phyloP scores from a whole-genome alignment of 1,140 invertebrate species.

The Panonychus citri region DNA sequence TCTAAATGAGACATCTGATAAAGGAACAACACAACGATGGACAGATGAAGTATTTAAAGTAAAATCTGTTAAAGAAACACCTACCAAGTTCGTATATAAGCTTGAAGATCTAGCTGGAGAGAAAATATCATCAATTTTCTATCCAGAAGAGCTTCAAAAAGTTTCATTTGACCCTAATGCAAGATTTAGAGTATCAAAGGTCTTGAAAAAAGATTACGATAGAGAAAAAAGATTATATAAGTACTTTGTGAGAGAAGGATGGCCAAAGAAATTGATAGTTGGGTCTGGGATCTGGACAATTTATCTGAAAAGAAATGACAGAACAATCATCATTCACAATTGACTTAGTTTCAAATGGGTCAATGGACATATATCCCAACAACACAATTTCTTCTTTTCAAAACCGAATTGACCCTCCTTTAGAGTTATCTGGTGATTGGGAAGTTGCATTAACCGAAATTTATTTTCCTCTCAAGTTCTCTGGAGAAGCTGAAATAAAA shows the following conservation, averaged over 20 bases:
- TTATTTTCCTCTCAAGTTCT: not conserved
- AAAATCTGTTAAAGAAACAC: not conserved
- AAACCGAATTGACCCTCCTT: not conserved
- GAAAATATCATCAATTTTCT: not conserved
- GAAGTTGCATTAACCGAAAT: not conserved
- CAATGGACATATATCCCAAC: not conserved
- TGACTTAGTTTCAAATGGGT: not conserved
- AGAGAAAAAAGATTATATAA: not conserved
- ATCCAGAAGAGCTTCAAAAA: not conserved
- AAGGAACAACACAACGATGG: not conserved
- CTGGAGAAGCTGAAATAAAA: no score
- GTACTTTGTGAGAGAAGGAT: not conserved
- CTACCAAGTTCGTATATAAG: not conserved
- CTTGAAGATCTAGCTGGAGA: not conserved
- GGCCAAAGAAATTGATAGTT: not conserved
- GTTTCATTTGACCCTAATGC: not conserved
- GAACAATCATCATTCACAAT: not conserved
- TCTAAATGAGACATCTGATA: not conserved
- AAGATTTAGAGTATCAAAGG: not conserved
- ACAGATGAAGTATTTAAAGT: not conserved
- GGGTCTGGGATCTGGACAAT: not conserved
- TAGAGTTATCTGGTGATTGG: not conserved
- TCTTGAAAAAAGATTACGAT: not conserved
- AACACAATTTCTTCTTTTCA: not conserved
- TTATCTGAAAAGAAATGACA: no score